phyloP scores from a whole-genome alignment of 2,113 vertebrate genomes.

The Hydrolagus affinis region DNA sequence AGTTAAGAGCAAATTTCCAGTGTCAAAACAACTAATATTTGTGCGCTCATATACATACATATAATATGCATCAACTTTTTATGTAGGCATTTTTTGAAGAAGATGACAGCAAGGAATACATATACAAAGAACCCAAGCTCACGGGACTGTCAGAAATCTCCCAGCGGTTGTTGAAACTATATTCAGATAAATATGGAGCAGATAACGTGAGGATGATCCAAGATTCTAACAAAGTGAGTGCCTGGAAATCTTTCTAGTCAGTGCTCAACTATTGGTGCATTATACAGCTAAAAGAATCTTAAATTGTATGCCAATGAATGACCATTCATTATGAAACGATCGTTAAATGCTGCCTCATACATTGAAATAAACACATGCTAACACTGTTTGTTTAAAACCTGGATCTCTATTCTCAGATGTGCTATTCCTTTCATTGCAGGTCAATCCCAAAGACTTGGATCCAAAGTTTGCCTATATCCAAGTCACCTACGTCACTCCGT shows the following conservation, averaged over 20 bases:
- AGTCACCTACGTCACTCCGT: slow-evolving; percentile 88
- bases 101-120: slow-evolving; percentile 96
- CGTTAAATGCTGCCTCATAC: background rate
- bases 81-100: slow-evolving; percentile 94
- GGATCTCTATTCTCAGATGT: background rate
- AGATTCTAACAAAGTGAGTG: slow-evolving; percentile 88
- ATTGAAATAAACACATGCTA: background rate
- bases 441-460: slow-evolving; percentile 93
- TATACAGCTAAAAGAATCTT: background rate
- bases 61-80: slow-evolving; percentile 34
- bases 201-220: slow-evolving; percentile 98
- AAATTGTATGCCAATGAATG: background rate
- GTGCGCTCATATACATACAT: no score
- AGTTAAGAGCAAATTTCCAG: no score
- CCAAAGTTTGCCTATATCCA: slow-evolving; percentile 92
- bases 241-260: background rate
- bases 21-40: no score
- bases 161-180: slow-evolving; percentile 88
- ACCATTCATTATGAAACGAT: background rate
- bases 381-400: background rate
- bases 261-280: background rate
- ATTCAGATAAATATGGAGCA: slow-evolving; percentile 92
- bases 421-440: slow-evolving; percentile 52
- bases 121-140: slow-evolving; percentile 96
- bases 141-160: slow-evolving; percentile 95